Evolutionary conservation across 2,113 vertebrate genomes (phyloP).

Genomic region (Pyxicephalus adspersus): DNA sequence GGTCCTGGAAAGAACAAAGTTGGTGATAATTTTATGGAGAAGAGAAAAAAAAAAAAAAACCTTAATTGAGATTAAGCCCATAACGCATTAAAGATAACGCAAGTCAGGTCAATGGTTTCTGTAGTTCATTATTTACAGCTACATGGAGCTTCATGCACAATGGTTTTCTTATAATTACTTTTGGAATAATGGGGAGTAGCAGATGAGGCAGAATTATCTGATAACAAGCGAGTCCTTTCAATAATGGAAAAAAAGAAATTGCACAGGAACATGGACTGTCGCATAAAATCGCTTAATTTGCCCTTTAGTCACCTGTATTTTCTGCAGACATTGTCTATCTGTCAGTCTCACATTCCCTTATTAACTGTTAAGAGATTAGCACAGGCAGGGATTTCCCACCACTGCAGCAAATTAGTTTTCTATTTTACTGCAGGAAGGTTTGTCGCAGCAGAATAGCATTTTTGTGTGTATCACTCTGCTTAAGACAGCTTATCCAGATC

Average conservation of each 20-base stretch:
- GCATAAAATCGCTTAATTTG: constrained; percentile 39
- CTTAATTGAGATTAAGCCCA: constrained; percentile 52
- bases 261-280: constrained; percentile 22
- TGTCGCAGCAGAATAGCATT: too few species aligned
- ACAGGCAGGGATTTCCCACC: background rate
- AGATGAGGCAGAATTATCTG: constrained; percentile 47
- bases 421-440: background rate
- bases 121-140: constrained; percentile 52
- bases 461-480: too few species aligned
- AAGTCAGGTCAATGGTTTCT: constrained; percentile 38
- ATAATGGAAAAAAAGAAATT: constrained; percentile 41
- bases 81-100: constrained; percentile 40
- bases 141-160: constrained; percentile 44
- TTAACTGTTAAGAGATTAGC: constrained; percentile 21
- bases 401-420: constrained; percentile 26
- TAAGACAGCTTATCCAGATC: too few species aligned
- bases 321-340: constrained; percentile 27
- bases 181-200: constrained; percentile 44
- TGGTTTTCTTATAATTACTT: constrained; percentile 52
- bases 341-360: constrained; percentile 35
- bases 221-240: constrained; percentile 44
- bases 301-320: constrained; percentile 35
- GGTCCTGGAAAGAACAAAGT: constrained; percentile 18
- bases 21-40: constrained; percentile 24
- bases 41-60: constrained; percentile 22